Evolutionary conservation across 2,113 vertebrate species (phyloP).

Genomic region (Donacobius atricapilla): DNA sequence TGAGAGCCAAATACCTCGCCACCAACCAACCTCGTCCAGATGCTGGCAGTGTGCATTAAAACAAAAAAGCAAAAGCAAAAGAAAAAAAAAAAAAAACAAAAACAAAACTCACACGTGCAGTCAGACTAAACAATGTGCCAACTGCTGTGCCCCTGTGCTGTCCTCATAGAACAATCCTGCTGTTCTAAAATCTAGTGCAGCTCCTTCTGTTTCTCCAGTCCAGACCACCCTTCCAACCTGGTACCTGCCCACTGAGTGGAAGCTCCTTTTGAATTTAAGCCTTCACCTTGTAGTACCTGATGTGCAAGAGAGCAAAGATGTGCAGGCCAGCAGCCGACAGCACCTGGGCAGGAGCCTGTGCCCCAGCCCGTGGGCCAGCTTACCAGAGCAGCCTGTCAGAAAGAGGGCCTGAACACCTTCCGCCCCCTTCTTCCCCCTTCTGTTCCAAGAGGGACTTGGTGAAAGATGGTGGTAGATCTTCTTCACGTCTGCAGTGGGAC

Average conservation of each 20-base stretch:
- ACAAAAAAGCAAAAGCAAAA: constrained; percentile 10
- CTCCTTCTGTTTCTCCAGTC: constrained; percentile 34
- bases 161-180: constrained; percentile 51
- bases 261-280: constrained; percentile 14
- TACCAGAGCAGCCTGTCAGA: background rate
- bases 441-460: background rate
- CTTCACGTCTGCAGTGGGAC: background rate
- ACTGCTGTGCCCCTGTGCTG: constrained; percentile 55
- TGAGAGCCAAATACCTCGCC: constrained; percentile 99
- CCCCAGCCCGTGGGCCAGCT: background rate
- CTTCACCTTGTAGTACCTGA: background rate
- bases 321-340: background rate
- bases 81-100: background rate
- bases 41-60: constrained; percentile 83
- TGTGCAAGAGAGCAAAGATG: background rate
- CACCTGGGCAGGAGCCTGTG: background rate
- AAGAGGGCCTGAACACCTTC: background rate
- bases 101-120: constrained; percentile 18
- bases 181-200: constrained; percentile 46
- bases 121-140: constrained; percentile 67
- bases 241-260: constrained; percentile 6
- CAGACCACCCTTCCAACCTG: background rate
- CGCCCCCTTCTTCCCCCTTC: background rate
- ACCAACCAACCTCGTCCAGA: constrained; percentile 90
- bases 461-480: background rate